Conservation (phyloP, 1,140 invertebrate species). For the Drosophila kohkoa region DNA sequence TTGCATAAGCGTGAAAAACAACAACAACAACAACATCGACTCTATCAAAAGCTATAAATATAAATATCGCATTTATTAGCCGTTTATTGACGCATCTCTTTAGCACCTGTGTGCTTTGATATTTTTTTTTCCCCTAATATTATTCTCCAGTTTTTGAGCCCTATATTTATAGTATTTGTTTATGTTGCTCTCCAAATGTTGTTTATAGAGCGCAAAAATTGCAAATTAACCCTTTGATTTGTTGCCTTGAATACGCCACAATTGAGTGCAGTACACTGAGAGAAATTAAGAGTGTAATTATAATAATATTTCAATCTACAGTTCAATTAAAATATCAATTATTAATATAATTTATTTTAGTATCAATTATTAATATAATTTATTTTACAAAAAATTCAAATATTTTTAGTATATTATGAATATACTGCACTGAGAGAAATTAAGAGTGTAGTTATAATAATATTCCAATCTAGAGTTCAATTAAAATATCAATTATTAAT, state of each 20-base stretch:
- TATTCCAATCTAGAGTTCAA: too few species aligned
- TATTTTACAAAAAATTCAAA: too few species aligned
- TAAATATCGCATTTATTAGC: background rate
- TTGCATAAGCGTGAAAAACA: slow-evolving; percentile 3
- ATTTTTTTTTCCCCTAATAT: background rate
- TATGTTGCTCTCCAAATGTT: background rate
- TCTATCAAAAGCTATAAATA: slow-evolving; percentile 3
- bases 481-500: too few species aligned
- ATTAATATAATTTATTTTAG: too few species aligned
- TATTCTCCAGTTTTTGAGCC: background rate
- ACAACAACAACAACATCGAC: background rate
- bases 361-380: too few species aligned
- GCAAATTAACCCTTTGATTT: slow-evolving; percentile 10
- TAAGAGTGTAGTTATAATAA: too few species aligned
- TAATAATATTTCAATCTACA: too few species aligned
- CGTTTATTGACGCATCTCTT: background rate
- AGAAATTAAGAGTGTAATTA: background rate
- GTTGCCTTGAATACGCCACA: background rate
- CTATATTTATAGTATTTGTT: slow-evolving; percentile 3
- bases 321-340: too few species aligned
- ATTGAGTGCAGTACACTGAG: slow-evolving; percentile 5
- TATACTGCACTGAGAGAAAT: slow-evolving; percentile 5
- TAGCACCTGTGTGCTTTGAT: slow-evolving; percentile 4
- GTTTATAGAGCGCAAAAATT: background rate
- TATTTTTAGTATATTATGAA: too few species aligned